Percentiles rank a stretch among this genome's conserved stretches.
Conservation (phyloP, 2,113 vertebrate species). For the Litocranius walleri region DNA sequence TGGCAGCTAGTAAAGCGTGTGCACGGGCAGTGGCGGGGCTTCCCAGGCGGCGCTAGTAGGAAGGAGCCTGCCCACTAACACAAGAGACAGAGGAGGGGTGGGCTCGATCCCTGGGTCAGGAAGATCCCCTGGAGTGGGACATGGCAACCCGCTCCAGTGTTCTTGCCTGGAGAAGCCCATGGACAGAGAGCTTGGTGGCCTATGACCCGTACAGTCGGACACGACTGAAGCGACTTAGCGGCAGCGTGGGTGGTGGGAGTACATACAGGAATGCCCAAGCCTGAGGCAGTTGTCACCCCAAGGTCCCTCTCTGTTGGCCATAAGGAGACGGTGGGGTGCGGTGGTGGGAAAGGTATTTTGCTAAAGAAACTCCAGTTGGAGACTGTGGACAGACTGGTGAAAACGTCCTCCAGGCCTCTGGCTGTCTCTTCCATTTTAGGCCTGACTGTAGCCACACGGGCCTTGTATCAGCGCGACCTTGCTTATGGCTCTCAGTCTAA, state of each 20-base stretch:
- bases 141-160: neutral
- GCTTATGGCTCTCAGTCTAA: slow-evolving; percentile 1
- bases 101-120: neutral
- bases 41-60: rapidly evolving
- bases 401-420: neutral
- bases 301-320: neutral
- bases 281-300: rapidly evolving
- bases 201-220: rapidly evolving
- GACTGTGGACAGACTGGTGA: neutral
- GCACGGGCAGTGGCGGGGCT: rapidly evolving
- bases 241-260: rapidly evolving
- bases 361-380: neutral
- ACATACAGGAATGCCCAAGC: neutral
- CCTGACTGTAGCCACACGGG: neutral
- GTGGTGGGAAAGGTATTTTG: neutral
- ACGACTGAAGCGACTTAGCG: rapidly evolving
- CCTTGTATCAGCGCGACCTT: neutral
- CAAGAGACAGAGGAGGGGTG: neutral
- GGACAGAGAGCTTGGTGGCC: neutral
- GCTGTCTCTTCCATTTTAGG: neutral
- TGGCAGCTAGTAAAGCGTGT: neutral
- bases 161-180: neutral
- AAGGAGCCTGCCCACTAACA: neutral
- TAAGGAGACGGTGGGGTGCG: rapidly evolving
- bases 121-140: neutral